Evolutionary conservation across 2,797 vertebrate genomes (phyloP).

Genomic region (Platyrinchus mystaceus): DNA sequence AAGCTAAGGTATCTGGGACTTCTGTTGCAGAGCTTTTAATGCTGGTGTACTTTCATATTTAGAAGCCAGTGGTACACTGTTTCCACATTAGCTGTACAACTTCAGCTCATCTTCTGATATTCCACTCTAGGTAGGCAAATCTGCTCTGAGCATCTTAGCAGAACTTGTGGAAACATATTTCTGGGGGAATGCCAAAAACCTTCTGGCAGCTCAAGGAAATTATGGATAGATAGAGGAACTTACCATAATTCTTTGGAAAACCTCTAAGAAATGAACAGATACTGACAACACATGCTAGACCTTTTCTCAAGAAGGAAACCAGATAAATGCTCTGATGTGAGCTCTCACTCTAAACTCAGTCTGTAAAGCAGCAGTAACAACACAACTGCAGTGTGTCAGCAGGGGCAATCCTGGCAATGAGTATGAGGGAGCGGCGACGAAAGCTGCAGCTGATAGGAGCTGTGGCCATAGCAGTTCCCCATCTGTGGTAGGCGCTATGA

Average conservation of each 20-base stretch:
- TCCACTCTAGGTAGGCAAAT: constrained; percentile 28
- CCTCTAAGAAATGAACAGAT: constrained; percentile 52
- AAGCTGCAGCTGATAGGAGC: neutral
- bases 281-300: constrained; percentile 60
- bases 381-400: constrained; percentile 43
- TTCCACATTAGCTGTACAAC: constrained; percentile 12
- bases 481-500: constrained; percentile 37
- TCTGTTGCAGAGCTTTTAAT: neutral
- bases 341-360: constrained; percentile 14
- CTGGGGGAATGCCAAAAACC: constrained; percentile 27
- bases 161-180: constrained; percentile 48
- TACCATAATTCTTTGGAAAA: constrained; percentile 58
- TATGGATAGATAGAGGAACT: constrained; percentile 20
- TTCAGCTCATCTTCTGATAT: constrained; percentile 37
- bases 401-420: constrained; percentile 37
- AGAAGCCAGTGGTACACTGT: neutral
- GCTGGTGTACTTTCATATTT: neutral
- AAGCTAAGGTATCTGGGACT: neutral
- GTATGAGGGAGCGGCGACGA: neutral
- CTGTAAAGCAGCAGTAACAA: constrained; percentile 47
- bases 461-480: constrained; percentile 17
- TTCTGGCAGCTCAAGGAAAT: constrained; percentile 45
- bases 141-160: constrained; percentile 34
- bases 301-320: constrained; percentile 39
- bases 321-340: constrained; percentile 20